Conservation (phyloP, 2,113 vertebrate genomes). For the Chloebia gouldiae region DNA sequence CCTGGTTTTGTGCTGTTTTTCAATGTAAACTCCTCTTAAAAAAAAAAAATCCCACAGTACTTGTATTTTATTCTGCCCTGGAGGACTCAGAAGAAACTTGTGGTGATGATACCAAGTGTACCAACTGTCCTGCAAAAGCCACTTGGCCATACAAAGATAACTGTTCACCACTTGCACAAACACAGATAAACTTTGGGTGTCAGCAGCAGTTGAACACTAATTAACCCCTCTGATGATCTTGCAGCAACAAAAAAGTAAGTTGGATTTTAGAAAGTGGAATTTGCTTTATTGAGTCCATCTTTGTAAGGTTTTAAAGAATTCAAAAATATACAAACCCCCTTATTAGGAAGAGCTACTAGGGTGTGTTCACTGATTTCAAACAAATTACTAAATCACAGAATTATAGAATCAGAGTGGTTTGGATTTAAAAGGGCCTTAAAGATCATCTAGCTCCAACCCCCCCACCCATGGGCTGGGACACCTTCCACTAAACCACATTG, state of each 20-base stretch:
- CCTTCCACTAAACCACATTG: fast-evolving
- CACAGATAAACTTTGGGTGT: not conserved
- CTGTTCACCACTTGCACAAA: not conserved
- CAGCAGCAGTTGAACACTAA: not conserved
- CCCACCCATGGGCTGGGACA: not conserved
- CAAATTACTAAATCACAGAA: not conserved
- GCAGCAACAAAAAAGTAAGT: not conserved
- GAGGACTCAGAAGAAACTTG: not conserved
- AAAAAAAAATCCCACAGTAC: not conserved
- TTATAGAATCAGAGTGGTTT: not conserved
- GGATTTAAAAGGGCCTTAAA: not conserved
- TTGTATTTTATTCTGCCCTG: not conserved
- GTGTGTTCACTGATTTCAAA: not conserved
- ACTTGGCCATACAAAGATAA: not conserved
- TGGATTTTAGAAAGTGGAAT: not conserved
- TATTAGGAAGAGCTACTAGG: not conserved
- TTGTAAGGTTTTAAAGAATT: not conserved
- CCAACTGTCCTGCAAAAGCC: not conserved
- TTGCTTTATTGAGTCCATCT: not conserved
- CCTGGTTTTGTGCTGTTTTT: not conserved
- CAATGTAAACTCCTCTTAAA: not conserved
- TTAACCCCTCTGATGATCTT: not conserved
- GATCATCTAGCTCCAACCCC: not conserved
- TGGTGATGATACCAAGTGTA: not conserved
- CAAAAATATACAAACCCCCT: not conserved